Evolutionary conservation across 2,888 invertebrate species (phyloP).

Genomic region (Callinectes sapidus): DNA sequence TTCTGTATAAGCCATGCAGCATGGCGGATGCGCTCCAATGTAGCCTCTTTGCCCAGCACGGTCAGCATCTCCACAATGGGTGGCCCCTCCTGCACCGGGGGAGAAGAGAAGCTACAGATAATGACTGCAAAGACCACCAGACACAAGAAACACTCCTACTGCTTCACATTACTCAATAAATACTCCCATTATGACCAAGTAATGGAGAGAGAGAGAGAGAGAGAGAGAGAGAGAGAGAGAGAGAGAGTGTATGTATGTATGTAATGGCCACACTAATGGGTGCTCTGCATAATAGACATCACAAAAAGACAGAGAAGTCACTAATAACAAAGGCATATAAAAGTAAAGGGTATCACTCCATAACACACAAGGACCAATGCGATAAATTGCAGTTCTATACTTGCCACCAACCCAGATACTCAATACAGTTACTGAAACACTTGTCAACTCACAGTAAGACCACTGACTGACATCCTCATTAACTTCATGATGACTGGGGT

Average conservation of each 20-base stretch:
- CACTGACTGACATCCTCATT: constrained; percentile 52
- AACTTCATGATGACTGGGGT: constrained; percentile 56
- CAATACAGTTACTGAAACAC: constrained; percentile 2
- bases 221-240: background rate
- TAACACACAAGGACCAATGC: background rate
- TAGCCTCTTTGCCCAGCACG: constrained; percentile 3
- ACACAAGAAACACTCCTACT: background rate
- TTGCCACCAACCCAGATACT: background rate
- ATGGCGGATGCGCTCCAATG: background rate
- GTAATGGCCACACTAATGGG: background rate
- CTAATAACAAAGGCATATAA: background rate
- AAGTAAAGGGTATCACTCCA: no score
- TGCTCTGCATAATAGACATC: background rate
- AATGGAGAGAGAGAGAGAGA: no score
- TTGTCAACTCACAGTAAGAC: constrained; percentile 48
- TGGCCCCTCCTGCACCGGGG: constrained; percentile 19
- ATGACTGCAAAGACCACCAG: no score
- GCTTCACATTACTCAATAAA: background rate
- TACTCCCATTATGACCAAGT: no score
- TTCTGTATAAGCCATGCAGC: background rate
- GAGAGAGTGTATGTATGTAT: background rate
- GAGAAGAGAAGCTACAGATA: background rate
- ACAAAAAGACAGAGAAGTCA: no score
- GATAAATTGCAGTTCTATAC: no score
- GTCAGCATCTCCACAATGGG: constrained; percentile 37